Base-by-base conservation (phyloP, 2,113 vertebrate species). In the Halcyon senegalensis region DNA sequence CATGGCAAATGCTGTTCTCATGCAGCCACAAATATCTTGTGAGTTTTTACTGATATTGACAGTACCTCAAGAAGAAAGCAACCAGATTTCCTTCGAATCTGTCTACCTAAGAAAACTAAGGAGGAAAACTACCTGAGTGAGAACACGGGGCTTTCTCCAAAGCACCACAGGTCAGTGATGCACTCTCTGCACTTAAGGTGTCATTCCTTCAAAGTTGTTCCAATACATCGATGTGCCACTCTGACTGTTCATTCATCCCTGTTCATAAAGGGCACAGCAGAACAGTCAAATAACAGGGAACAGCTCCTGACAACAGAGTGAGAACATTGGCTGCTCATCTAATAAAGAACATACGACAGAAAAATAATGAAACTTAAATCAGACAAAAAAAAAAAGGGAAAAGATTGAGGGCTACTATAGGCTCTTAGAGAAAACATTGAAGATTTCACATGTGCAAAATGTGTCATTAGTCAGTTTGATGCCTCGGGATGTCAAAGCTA, bases 41-140 rank as follows among this genome's bases (percentile, higher is more conserved):
- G 59, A 67, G 5, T 25, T 90, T 88, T 75, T 41, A 41, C 31
- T 58, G 67, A 62, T 56, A 67, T 1, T 37, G 66, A 70, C 46
- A 89, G 50, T 27, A 72, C 56, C 28, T 85, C 0, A 2, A 11
- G 31, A 72, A 50, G 33, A 88, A 76, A 95, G 53, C 46, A 80
- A 41, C 1, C 0, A 0, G 41, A 63, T 2, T 8, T 24, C 84
- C 84, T 84, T 84, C 55, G 69, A 53, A 91, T 21, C 14, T 1
- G 1, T 11, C 25, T 25, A 58, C 17, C n/a, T 62, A 86, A 76
- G 24, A 60, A 86, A 94, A 92, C 5, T 20, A 83, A 46, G 58
- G 0, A 48, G 33, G 41, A 56, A 74, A 85, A 87, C 14, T 14
- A 37, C 16, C 43, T 0, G 2, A 91, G 41, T 0, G 2, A 91